Evolutionary conservation across 2,113 vertebrate genomes (phyloP).

Genomic region (Grammomys surdaster): DNA sequence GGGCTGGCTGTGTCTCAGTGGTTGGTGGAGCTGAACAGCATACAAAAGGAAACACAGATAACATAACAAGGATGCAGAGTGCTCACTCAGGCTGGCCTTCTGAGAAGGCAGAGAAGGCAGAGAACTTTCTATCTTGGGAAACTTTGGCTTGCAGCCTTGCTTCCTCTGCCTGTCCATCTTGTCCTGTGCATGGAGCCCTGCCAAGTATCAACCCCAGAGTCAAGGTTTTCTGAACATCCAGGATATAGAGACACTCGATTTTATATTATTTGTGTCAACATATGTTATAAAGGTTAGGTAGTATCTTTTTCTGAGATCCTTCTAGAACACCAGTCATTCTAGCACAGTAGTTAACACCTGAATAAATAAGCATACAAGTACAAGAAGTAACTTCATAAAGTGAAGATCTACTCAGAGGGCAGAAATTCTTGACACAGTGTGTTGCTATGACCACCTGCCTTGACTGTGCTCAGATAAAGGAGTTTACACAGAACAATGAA

Average conservation of each 20-base stretch:
- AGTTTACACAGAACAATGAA: conserved; percentile 70
- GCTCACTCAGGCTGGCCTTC: background rate
- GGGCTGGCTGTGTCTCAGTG: background rate
- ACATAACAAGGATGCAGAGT: background rate
- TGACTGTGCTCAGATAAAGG: conserved; percentile 78
- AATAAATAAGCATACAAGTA: conserved; percentile 59
- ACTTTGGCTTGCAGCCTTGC: background rate
- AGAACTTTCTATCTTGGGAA: background rate
- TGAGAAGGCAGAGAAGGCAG: background rate
- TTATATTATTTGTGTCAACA: conserved; percentile 11
- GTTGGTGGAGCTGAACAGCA: background rate
- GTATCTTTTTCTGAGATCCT: background rate
- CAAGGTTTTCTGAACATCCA: conserved; percentile 28
- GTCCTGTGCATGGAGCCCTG: background rate
- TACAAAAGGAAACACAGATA: background rate
- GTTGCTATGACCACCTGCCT: conserved; percentile 79
- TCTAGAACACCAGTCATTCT: background rate
- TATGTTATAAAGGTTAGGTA: background rate
- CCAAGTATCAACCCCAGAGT: background rate
- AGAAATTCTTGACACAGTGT: conserved; percentile 73
- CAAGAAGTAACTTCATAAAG: conserved; percentile 63
- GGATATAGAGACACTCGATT: conserved; percentile 17
- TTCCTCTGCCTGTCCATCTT: background rate
- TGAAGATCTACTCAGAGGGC: conserved; percentile 67
- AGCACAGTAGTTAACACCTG: conserved; percentile 34